Conservation (phyloP, 2,113 vertebrate genomes). For the Cyanoliseus patagonus region DNA sequence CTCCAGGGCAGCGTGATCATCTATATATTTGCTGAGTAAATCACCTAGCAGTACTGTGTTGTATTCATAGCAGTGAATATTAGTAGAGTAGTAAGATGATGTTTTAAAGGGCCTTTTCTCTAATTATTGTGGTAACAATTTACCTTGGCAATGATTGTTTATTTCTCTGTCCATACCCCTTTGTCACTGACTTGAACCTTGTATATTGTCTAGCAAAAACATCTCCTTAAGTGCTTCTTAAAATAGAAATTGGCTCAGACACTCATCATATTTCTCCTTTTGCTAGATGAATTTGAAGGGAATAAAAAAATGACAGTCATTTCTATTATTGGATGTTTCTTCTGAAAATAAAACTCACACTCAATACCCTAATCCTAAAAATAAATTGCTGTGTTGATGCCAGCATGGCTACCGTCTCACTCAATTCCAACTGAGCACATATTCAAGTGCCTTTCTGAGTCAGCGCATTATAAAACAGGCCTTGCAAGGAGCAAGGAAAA, state of each 20-base stretch:
- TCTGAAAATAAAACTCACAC: conserved; percentile 27
- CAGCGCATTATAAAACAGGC: background rate
- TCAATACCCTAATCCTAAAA: conserved; percentile 5
- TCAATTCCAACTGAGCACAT: background rate
- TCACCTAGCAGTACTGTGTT: background rate
- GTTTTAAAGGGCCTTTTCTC: background rate
- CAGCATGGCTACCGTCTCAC: conserved; percentile 20
- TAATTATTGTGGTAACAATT: background rate
- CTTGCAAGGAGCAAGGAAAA: background rate
- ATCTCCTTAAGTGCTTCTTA: background rate
- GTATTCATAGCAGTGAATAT: background rate
- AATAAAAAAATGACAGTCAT: background rate
- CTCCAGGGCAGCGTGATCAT: background rate
- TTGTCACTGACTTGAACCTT: background rate
- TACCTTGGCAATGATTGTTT: background rate
- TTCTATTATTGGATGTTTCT: conserved; percentile 39
- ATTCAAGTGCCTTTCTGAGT: background rate
- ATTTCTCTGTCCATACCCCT: background rate
- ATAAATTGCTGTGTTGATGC: conserved; percentile 20
- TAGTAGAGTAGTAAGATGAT: background rate
- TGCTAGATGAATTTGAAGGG: conserved; percentile 9
- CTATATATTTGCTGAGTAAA: background rate
- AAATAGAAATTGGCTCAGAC: conserved; percentile 14
- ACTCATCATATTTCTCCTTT: background rate
- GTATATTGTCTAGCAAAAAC: background rate